These are phyloP conservation scores for Typhlomys cinereus DNA, from an alignment of 2,113 vertebrate species.

Conservation along the genomic window DNA sequence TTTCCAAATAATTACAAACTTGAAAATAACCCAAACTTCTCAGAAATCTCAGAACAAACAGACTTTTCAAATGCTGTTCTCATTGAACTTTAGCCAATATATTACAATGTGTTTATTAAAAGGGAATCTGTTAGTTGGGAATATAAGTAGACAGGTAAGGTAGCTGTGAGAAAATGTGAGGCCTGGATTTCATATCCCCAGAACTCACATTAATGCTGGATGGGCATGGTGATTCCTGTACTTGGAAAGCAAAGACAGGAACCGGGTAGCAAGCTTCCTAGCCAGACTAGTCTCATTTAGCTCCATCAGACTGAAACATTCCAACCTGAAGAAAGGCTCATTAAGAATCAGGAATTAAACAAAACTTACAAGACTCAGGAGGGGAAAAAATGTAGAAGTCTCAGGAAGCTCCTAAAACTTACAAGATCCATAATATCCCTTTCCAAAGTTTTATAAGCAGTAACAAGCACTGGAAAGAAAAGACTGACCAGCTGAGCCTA, in stretches of 20 bases:
- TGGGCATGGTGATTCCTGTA: too few species aligned
- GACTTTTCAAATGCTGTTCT: neutral
- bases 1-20: constrained; percentile 40
- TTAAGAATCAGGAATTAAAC: neutral
- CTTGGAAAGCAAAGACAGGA: too few species aligned
- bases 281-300: too few species aligned
- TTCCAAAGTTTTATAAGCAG: neutral
- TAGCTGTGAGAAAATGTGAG: too few species aligned
- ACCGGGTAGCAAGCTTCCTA: too few species aligned
- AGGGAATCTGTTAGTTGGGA: neutral
- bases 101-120: neutral
- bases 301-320: neutral
- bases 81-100: neutral
- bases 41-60: constrained; percentile 9
- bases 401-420: neutral
- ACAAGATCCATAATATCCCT: neutral
- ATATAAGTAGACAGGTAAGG: too few species aligned
- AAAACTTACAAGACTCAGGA: neutral
- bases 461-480: neutral
- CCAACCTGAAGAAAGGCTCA: neutral
- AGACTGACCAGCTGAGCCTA: neutral
- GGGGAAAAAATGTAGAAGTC: neutral
- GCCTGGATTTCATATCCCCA: too few species aligned
- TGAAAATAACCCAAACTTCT: neutral
- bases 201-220: too few species aligned